These are phyloP conservation scores for Agrotis clavis DNA, from an alignment of 2,888 invertebrate genomes.

Conservation along the genomic window DNA sequence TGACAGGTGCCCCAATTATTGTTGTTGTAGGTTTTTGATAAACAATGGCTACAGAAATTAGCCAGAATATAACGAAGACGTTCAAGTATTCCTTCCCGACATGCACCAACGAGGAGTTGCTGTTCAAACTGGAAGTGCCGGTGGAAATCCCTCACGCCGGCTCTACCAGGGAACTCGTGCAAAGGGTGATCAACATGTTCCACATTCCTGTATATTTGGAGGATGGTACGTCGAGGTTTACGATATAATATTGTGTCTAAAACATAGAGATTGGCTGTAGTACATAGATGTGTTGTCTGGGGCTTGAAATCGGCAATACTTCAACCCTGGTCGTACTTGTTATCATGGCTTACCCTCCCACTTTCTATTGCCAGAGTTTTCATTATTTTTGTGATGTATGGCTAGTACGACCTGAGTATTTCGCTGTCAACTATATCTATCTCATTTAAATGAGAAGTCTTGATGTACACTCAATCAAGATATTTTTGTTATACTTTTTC, in stretches of 20 bases:
- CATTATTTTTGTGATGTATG: background rate
- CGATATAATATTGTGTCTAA: background rate
- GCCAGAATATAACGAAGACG: constrained; percentile 77
- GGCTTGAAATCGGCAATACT: background rate
- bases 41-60: constrained; percentile 81
- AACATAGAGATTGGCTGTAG: background rate
- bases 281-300: background rate
- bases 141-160: constrained; percentile 92
- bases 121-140: constrained; percentile 92
- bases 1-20: background rate
- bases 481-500: background rate
- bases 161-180: constrained; percentile 92
- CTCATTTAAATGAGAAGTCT: background rate
- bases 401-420: background rate
- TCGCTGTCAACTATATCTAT: background rate
- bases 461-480: background rate
- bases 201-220: constrained; percentile 93
- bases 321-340: background rate
- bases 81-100: constrained; percentile 91
- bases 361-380: constrained; percentile 1
- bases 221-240: constrained; percentile 84
- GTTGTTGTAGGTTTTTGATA: constrained; percentile 34
- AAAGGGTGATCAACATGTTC: constrained; percentile 92
- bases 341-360: constrained; percentile 29
- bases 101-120: constrained; percentile 89